phyloP scores from a whole-genome alignment of 2,888 invertebrate species.

The Leistus spinibarbis region DNA sequence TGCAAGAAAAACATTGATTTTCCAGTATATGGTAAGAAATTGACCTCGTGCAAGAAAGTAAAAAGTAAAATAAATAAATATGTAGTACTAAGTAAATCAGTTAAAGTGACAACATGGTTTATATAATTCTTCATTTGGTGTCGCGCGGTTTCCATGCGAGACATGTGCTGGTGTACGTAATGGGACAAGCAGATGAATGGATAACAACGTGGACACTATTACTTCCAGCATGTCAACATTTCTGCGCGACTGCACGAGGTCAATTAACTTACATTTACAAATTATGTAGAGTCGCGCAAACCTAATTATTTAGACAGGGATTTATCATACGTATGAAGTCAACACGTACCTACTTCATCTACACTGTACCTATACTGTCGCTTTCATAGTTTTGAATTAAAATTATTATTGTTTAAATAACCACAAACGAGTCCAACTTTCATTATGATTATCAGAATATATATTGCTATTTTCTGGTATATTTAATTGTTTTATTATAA shows the following conservation, averaged over 20 bases:
- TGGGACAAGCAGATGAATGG: neutral
- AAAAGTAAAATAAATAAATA: too few relatives aligned
- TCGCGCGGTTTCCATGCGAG: neutral
- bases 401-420: too few relatives aligned
- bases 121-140: neutral
- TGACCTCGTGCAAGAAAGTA: too few relatives aligned
- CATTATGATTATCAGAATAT: too few relatives aligned
- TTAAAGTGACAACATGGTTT: too few relatives aligned
- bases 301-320: neutral
- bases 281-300: neutral
- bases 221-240: neutral
- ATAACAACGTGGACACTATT: neutral
- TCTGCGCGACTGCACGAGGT: neutral
- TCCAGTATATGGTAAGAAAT: too few relatives aligned
- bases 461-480: too few relatives aligned
- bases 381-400: neutral
- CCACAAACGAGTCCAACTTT: too few relatives aligned
- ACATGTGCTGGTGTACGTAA: neutral
- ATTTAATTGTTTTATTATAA: too few relatives aligned
- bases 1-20: too few relatives aligned
- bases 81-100: too few relatives aligned
- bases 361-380: too few relatives aligned
- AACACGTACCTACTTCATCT: neutral
- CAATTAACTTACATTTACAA: neutral
- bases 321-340: neutral